Evolutionary conservation across 2,888 invertebrate species (phyloP).

Genomic region (Eulithis testata): DNA sequence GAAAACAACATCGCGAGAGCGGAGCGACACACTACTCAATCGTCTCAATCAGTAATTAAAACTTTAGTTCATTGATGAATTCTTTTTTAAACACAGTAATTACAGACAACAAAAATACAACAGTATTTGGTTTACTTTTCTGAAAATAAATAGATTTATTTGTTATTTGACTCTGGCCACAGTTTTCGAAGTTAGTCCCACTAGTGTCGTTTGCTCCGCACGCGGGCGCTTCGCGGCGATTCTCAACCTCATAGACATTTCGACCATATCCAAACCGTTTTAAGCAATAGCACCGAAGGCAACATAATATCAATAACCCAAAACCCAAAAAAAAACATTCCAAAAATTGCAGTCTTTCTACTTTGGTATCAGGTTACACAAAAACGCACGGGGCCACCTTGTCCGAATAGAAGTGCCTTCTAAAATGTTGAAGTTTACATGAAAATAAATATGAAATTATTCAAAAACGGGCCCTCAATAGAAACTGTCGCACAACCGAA

Average conservation of each 20-base stretch:
- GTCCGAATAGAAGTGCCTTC: constrained; percentile 98
- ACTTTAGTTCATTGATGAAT: constrained; percentile 31
- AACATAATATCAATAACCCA: constrained; percentile 76
- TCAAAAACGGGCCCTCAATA: constrained; percentile 94
- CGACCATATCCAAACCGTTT: constrained; percentile 87
- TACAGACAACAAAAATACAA: constrained; percentile 34
- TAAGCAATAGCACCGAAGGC: constrained; percentile 91
- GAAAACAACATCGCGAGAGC: constrained; percentile 53
- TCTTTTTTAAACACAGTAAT: constrained; percentile 34
- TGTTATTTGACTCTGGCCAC: constrained; percentile 43
- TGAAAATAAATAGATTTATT: constrained; percentile 34
- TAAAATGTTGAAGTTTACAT: constrained; percentile 90
- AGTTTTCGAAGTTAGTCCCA: constrained; percentile 47
- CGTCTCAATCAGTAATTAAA: constrained; percentile 44
- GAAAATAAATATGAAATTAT: constrained; percentile 90
- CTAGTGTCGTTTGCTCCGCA: constrained; percentile 61
- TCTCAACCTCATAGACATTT: constrained; percentile 90
- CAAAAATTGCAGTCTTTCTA: constrained; percentile 53
- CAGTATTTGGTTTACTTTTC: constrained; percentile 34
- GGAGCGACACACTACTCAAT: constrained; percentile 57
- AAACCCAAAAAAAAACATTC: constrained; percentile 52
- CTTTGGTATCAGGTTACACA: constrained; percentile 68
- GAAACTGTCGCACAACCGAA: constrained; percentile 90
- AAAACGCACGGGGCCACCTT: constrained; percentile 94
- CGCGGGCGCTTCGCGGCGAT: constrained; percentile 78